Conservation (phyloP, 2,113 vertebrate genomes). For the Tringa solitaria region DNA sequence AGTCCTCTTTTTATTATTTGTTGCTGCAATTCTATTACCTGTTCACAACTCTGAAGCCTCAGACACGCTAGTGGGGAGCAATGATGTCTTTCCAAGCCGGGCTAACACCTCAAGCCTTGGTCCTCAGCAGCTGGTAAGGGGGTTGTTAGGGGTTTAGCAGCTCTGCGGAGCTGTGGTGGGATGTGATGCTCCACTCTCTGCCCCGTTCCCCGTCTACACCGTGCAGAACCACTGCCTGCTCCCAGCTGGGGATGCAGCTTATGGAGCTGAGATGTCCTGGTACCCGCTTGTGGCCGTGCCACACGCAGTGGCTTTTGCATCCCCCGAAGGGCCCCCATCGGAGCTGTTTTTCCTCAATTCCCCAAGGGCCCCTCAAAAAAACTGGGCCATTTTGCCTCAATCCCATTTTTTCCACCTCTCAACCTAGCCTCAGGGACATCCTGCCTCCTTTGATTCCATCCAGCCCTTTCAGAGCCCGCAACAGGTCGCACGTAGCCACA, state of each 20-base stretch:
- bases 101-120: slow-evolving; percentile 30
- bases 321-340: too few species aligned
- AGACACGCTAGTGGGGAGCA: slow-evolving; percentile 27
- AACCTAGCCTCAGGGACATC: accelerated
- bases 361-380: background rate
- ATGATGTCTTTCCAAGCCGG: slow-evolving; percentile 65
- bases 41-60: slow-evolving; percentile 49
- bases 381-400: background rate
- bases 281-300: background rate
- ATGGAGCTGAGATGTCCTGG: background rate
- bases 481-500: background rate
- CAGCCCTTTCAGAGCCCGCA: background rate
- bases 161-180: background rate
- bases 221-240: background rate
- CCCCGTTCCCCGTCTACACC: accelerated
- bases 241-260: background rate
- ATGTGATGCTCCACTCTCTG: background rate
- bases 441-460: background rate
- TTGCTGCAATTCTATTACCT: slow-evolving; percentile 72
- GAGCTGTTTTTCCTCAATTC: background rate
- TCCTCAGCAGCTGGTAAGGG: background rate
- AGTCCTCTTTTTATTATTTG: slow-evolving; percentile 71
- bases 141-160: background rate
- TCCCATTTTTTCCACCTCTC: background rate
- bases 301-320: accelerated